A percentile compares a stretch with the other conserved stretches of the same genome.
Evolutionary conservation across 2,113 vertebrate genomes (phyloP).

Genomic region (Hepsetus odoe): DNA sequence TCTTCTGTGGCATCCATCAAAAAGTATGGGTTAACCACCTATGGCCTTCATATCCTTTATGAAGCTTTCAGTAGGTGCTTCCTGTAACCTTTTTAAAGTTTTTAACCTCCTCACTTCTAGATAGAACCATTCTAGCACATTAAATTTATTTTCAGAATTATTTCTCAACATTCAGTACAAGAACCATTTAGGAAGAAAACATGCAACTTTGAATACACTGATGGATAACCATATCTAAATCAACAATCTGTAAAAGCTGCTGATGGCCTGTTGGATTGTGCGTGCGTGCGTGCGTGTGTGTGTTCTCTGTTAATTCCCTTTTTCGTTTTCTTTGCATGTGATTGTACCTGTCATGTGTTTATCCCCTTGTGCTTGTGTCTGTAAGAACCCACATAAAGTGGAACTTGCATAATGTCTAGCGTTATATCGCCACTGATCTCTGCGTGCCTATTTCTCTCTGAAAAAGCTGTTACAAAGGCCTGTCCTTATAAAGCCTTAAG

Average conservation of each 20-base stretch:
- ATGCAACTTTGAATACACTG: background rate
- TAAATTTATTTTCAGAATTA: no score
- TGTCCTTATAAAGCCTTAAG: slow-evolving; percentile 46
- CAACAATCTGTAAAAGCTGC: background rate
- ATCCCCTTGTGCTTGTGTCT: background rate
- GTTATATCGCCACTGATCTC: slow-evolving; percentile 3
- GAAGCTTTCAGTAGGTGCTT: no score
- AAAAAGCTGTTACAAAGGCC: slow-evolving; percentile 12
- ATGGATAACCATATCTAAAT: background rate
- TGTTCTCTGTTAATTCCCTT: no score
- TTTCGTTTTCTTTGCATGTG: background rate
- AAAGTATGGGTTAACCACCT: no score
- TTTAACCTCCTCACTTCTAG: no score
- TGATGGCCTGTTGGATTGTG: background rate
- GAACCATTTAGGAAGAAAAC: background rate
- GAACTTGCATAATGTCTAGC: background rate
- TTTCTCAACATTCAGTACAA: background rate
- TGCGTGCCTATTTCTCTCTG: slow-evolving; percentile 42
- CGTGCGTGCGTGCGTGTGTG: background rate
- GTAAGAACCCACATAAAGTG: background rate
- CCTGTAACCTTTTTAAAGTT: no score
- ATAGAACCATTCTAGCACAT: no score
- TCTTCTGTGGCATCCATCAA: no score
- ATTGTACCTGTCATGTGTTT: background rate
- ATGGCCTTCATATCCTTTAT: no score